phyloP scores from a whole-genome alignment of 2,797 vertebrate genomes.

The Coluber constrictor region DNA sequence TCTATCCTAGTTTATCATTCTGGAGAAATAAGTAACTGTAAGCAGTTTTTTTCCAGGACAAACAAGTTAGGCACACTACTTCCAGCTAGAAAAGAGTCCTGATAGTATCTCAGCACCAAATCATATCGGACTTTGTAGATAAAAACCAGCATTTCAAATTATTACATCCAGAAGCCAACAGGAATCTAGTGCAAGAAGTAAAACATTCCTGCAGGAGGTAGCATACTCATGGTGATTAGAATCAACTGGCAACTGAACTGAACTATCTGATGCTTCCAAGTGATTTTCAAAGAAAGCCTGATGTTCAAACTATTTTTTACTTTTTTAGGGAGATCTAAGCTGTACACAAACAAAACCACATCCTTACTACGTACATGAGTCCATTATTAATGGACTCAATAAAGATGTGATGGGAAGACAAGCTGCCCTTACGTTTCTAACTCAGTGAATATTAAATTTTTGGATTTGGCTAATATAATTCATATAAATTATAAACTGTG shows the following conservation, averaged over 20 bases:
- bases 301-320: neutral
- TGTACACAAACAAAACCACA: neutral
- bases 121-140: too few species aligned
- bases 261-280: neutral
- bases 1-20: neutral
- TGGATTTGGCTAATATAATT: neutral
- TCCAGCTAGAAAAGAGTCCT: neutral
- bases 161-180: neutral
- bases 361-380: neutral
- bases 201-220: neutral
- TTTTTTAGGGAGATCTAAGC: neutral
- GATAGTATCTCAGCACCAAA: neutral
- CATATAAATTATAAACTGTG: neutral
- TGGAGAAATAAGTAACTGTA: neutral
- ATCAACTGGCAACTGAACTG: neutral
- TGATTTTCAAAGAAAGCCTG: neutral
- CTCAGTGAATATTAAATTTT: neutral
- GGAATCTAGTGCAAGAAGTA: neutral
- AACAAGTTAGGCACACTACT: neutral
- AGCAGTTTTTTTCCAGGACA: neutral
- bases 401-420: neutral
- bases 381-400: neutral
- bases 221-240: neutral
- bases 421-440: neutral
- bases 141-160: neutral